Conservation (phyloP, 2,113 vertebrate genomes). For the Orycteropus afer region DNA sequence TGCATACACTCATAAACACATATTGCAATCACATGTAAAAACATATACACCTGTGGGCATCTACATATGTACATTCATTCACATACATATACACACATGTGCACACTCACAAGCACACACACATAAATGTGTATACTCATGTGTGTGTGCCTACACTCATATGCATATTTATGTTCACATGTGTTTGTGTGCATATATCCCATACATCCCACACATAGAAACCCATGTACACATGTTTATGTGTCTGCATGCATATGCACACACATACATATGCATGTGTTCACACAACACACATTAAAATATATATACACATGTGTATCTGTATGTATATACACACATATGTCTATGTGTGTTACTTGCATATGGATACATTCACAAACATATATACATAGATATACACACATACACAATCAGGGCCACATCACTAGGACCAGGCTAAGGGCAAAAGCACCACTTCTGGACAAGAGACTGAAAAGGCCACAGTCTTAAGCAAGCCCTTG, state of each 20-base stretch:
- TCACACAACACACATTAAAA: neutral
- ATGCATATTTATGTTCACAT: too few relatives aligned
- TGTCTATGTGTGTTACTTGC: too few relatives aligned
- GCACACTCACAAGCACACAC: neutral
- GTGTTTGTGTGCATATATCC: too few relatives aligned
- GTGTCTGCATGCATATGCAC: accelerated
- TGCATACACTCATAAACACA: neutral
- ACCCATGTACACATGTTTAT: too few relatives aligned
- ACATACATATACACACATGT: neutral
- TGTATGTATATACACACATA: neutral
- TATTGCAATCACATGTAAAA: neutral
- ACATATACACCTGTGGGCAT: neutral
- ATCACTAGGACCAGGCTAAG: neutral
- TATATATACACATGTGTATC: too few relatives aligned
- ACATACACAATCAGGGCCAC: neutral
- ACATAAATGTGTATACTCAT: accelerated
- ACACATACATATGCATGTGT: neutral
- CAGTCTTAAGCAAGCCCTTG: neutral
- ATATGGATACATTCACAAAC: neutral
- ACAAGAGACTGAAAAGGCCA: neutral
- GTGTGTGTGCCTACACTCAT: accelerated
- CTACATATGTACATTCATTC: too few relatives aligned
- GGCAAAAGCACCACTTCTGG: neutral
- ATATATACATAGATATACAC: neutral
- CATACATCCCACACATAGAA: neutral